A percentile compares a stretch with the other conserved stretches of the same genome.
Conservation (phyloP, 2,797 vertebrate species). For the Hephaestus fuliginosus region DNA sequence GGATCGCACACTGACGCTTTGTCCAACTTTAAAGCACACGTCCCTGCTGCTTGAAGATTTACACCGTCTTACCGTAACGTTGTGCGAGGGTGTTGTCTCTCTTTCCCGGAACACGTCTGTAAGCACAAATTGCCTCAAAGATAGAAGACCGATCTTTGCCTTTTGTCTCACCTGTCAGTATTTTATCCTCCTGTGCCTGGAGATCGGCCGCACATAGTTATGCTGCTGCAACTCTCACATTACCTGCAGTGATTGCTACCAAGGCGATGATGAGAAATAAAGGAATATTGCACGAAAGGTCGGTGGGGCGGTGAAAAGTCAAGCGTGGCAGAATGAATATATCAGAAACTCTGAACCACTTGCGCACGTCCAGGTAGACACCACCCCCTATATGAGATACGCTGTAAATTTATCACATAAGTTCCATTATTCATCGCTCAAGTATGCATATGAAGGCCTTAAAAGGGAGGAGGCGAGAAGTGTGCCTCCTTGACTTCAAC, state of each 20-base stretch:
- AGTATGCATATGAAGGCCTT: constrained; percentile 44
- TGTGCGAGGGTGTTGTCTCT: background rate
- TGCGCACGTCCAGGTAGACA: background rate
- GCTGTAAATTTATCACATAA: constrained; percentile 31
- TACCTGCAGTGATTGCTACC: constrained; percentile 16
- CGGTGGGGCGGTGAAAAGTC: constrained; percentile 1
- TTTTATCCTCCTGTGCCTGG: constrained; percentile 14
- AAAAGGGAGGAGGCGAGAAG: constrained; percentile 23
- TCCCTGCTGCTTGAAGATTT: background rate
- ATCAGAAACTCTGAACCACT: constrained; percentile 14
- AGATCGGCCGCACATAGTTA: constrained; percentile 11
- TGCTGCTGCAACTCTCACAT: constrained; percentile 9
- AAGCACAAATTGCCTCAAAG: background rate
- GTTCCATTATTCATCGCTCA: constrained; percentile 52
- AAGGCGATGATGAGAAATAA: constrained; percentile 21
- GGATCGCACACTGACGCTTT: background rate
- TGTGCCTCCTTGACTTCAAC: constrained; percentile 53
- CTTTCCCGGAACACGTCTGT: background rate
- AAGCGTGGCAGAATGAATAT: constrained; percentile 9
- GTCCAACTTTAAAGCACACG: background rate
- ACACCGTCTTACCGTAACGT: background rate
- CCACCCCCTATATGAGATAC: constrained; percentile 4
- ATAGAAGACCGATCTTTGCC: background rate
- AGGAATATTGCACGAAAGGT: constrained; percentile 12
- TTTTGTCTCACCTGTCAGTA: constrained; percentile 10